These are phyloP conservation scores for Channa maculata DNA, from an alignment of 2,113 vertebrate species.

Conservation along the genomic window DNA sequence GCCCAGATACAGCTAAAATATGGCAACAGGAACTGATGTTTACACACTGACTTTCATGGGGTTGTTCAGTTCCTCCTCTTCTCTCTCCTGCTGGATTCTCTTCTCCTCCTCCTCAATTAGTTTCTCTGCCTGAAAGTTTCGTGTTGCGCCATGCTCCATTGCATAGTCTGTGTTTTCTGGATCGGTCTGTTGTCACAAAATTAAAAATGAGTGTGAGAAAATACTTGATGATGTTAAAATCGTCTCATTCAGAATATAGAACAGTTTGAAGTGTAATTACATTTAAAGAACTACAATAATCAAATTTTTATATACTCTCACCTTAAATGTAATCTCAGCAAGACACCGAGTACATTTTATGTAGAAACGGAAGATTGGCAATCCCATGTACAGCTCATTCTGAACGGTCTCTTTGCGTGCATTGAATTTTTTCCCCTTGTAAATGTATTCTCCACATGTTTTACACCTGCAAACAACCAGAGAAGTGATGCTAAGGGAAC, in stretches of 20 bases:
- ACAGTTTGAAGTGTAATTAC: too few species aligned
- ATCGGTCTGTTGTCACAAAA: slow-evolving; percentile 85
- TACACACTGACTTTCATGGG: slow-evolving; percentile 92
- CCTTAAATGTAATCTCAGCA: slow-evolving; percentile 93
- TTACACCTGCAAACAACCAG: slow-evolving; percentile 85
- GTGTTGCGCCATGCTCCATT: slow-evolving; percentile 94
- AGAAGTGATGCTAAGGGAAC: background rate
- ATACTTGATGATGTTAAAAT: background rate
- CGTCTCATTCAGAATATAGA: too few species aligned
- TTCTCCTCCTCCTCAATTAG: slow-evolving; percentile 95
- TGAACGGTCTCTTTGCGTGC: slow-evolving; percentile 96
- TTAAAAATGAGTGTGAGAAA: background rate
- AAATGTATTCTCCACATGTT: slow-evolving; percentile 96
- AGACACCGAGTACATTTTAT: slow-evolving; percentile 96
- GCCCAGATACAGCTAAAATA: background rate
- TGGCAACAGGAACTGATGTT: background rate
- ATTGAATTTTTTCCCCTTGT: slow-evolving; percentile 98
- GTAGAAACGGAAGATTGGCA: slow-evolving; percentile 97
- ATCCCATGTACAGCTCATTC: slow-evolving; percentile 93
- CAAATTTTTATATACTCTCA: slow-evolving; percentile 49
- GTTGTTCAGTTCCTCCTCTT: slow-evolving; percentile 97
- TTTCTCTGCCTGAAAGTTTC: slow-evolving; percentile 97
- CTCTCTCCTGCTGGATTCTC: slow-evolving; percentile 89
- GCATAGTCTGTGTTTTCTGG: slow-evolving; percentile 97
- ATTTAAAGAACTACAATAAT: background rate